Base-by-base conservation (phyloP, 53 echinoderm and acorn worm genomes). In the Patiria pectinifera region DNA sequence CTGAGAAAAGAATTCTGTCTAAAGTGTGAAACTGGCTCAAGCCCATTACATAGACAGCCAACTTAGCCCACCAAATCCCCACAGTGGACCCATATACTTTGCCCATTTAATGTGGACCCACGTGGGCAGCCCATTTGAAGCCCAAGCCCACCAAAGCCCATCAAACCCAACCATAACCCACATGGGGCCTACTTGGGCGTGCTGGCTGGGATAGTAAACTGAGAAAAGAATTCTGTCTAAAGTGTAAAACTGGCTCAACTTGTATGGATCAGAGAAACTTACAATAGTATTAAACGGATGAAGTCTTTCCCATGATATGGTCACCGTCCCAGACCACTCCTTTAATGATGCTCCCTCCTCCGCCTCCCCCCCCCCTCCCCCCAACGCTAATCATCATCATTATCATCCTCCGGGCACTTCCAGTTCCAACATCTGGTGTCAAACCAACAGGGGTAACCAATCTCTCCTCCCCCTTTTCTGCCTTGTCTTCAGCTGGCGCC, bases 391-490 rank as follows among this genome's bases (percentile, higher is more conserved):
- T 86, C 78, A 59, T 76, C 77, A 76, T 87, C 87, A 72, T 75
- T 76, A 87, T 75, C 87, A 76, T 87, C 87, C 87, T 87, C 35
- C 76, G 53, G 76, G 87, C 87, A 78, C 78, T 78, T 87, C 86
- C 87, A 87, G 78, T 77, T 87, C 87, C 78, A 87, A 87, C 87
- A 87, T 87, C 87, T 87, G 87, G 87, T 87, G 78, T 87, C 77
- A 87, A 87, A 87, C 87, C 78, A 53, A 53, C 53, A 87, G 87
- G 78, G 72, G 87, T 87, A 87, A 87, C 87, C 87, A 87, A 87
- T 87, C 87, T 86, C 53, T 75, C 86, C 86, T 53, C 53, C 53
- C 53, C 8, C 8, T 1, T 53, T 53, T 53, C 75, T 4, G 87
- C 49, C 75, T 61, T 77, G 87, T 76, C 77, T 87, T 59, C 87